Conservation (phyloP, 2,888 invertebrate species). For the Drosophila rellima region DNA sequence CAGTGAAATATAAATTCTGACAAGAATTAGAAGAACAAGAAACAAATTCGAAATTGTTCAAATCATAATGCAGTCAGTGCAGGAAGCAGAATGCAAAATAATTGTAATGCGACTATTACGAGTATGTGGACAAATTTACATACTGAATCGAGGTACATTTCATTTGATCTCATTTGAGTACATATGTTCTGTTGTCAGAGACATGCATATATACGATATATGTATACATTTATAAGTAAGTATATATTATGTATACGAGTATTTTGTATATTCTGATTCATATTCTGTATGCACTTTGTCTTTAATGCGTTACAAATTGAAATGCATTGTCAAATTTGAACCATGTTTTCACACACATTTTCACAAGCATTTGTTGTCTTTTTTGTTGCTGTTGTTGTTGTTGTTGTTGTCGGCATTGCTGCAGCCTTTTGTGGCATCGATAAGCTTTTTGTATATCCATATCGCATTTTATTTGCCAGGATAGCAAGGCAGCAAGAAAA, state of each 20-base stretch:
- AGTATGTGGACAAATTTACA: slow-evolving; percentile 19
- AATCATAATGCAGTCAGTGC: slow-evolving; percentile 15
- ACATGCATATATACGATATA: not conserved
- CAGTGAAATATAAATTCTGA: not conserved
- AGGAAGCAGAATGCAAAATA: not conserved
- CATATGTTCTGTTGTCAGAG: too few relatives aligned
- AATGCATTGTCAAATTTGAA: slow-evolving; percentile 67
- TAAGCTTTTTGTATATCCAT: slow-evolving; percentile 67
- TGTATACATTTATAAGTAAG: slow-evolving; percentile 4
- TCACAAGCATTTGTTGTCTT: slow-evolving; percentile 46
- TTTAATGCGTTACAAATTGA: slow-evolving; percentile 73
- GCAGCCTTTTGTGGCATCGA: slow-evolving; percentile 72
- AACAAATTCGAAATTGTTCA: not conserved
- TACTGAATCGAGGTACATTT: slow-evolving; percentile 7
- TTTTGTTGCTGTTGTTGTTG: slow-evolving; percentile 23
- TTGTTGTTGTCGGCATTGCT: slow-evolving; percentile 23
- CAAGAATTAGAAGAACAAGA: too few relatives aligned
- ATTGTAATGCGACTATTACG: not conserved
- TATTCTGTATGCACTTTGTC: slow-evolving; percentile 59
- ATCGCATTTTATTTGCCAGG: slow-evolving; percentile 68
- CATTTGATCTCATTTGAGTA: slow-evolving; percentile 6
- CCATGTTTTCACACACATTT: slow-evolving; percentile 33
- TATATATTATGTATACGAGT: slow-evolving; percentile 39
- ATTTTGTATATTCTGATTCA: slow-evolving; percentile 27
- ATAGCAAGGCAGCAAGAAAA: slow-evolving; percentile 72